These are phyloP conservation scores for Lordiphosa stackelbergi DNA, from an alignment of 1,140 invertebrate genomes.

Conservation along the genomic window DNA sequence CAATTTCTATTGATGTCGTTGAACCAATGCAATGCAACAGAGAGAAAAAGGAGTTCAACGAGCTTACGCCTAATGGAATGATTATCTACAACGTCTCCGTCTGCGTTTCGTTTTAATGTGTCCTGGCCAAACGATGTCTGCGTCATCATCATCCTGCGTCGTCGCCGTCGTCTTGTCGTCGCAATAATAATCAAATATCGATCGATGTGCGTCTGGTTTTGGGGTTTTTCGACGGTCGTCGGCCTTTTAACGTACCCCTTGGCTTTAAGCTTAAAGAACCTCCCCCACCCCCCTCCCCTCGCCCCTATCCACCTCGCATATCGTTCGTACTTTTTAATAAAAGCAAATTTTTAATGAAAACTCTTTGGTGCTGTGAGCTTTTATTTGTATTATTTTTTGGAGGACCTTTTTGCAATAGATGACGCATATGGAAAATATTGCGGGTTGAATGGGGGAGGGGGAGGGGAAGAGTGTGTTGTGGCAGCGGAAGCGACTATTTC, in stretches of 20 bases:
- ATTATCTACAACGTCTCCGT: constrained; percentile 44
- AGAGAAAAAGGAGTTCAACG: constrained; percentile 39
- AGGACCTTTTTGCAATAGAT: constrained; percentile 44
- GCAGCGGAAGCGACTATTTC: constrained; percentile 62
- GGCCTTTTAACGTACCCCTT: constrained; percentile 35
- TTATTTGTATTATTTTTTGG: constrained; percentile 33
- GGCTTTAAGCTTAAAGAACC: constrained; percentile 1
- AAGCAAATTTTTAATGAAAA: constrained; percentile 52
- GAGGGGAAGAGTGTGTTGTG: neutral
- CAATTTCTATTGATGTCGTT: constrained; percentile 31
- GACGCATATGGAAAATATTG: constrained; percentile 54
- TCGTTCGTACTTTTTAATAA: constrained; percentile 7
- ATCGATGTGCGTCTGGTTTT: constrained; percentile 74
- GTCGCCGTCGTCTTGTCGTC: constrained; percentile 35
- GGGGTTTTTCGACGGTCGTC: constrained; percentile 55
- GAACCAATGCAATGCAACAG: constrained; percentile 31
- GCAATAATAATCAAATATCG: constrained; percentile 76
- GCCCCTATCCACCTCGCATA: too few species aligned
- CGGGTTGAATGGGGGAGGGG: neutral
- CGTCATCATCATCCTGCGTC: constrained; percentile 27
- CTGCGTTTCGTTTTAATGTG: constrained; percentile 42
- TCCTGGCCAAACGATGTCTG: constrained; percentile 35
- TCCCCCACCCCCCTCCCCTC: neutral
- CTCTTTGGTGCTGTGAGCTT: constrained; percentile 31
- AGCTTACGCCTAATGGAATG: constrained; percentile 61